Evolutionary conservation across 2,113 vertebrate genomes (phyloP), one percentile per base, ranked within the genome.

Genomic region (Pterocles burchelli): DNA sequence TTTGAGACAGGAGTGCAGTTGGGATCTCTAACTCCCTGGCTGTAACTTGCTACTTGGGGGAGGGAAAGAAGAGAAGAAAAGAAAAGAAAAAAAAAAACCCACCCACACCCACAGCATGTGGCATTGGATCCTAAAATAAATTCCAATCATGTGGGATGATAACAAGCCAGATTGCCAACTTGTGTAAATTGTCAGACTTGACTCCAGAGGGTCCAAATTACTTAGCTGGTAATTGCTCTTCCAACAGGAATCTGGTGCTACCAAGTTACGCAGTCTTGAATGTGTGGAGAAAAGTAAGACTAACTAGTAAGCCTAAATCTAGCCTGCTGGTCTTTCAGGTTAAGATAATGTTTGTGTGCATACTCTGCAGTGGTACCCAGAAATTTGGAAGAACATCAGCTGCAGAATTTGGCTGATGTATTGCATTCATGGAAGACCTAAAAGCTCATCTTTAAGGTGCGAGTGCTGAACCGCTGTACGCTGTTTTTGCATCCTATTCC

Each of bases 121-220:
- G 93, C 76, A 82, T 57, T 46, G 58, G 79, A 87, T 95, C 94
- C 36, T 59, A 93, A 96, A 97, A 96, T 95, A 96, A 93, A 95
- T 95, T 54, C 76, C 61, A 16, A 72, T 95, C 94, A 67, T 96
- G 94, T 96, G 95, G 95, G 93, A 95, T 91, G 95, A 52, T 93
- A 92, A 57, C 70, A 57, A 81, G 95, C 90, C 96, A 96, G 88
- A 95, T 90, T 94, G 90, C 89, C 85, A 82, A 57, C 49, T 89
- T 2, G 22, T 68, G 11, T 65, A 81, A 89, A 6, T 72, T 93
- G 84, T 95, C 95, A 91, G 95, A 87, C 83, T 89, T 84, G 91
- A 59, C n/a, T 95, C 61, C 58, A 57, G 52, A 71, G 92, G 65
- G 86, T 92, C 94, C 57, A 88, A n/a, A 62, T 93, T 79, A 63